phyloP scores from a whole-genome alignment of 2,797 vertebrate genomes.

The Salmo trutta region DNA sequence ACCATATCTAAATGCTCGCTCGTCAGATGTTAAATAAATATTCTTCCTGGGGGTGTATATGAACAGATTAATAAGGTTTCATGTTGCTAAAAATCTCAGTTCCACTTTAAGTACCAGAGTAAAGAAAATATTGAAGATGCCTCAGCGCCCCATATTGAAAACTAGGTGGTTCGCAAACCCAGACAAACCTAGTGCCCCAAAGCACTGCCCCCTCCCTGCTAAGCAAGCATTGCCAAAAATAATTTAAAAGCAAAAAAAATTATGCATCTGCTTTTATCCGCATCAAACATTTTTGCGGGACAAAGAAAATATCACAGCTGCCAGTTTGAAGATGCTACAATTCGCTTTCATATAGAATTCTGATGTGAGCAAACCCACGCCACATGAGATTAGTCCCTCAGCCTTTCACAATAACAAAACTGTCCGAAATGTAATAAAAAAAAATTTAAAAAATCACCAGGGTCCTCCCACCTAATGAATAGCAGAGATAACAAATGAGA shows the following conservation, averaged over 20 bases:
- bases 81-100: too few relatives aligned
- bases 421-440: constrained; percentile 6
- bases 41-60: too few relatives aligned
- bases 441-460: background rate
- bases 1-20: too few relatives aligned
- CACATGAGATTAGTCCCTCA: constrained; percentile 33
- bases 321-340: constrained; percentile 78
- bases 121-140: constrained; percentile 46
- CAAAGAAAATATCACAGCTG: constrained; percentile 66
- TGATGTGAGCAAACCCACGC: constrained; percentile 1
- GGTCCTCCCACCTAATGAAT: constrained; percentile 1
- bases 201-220: constrained; percentile 21
- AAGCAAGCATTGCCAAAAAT: constrained; percentile 51
- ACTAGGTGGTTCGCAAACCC: constrained; percentile 44
- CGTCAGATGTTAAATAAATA: too few relatives aligned
- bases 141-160: constrained; percentile 42
- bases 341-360: constrained; percentile 57
- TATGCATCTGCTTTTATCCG: constrained; percentile 21
- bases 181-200: constrained; percentile 26
- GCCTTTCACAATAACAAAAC: constrained; percentile 38
- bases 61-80: too few relatives aligned
- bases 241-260: constrained; percentile 46
- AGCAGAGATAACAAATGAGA: constrained; percentile 20
- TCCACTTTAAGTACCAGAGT: too few relatives aligned
- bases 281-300: constrained; percentile 36